Percentiles rank a stretch among this genome's conserved stretches.
phyloP scores from a whole-genome alignment of 2,797 vertebrate genomes.

The Labeo calbasu region DNA sequence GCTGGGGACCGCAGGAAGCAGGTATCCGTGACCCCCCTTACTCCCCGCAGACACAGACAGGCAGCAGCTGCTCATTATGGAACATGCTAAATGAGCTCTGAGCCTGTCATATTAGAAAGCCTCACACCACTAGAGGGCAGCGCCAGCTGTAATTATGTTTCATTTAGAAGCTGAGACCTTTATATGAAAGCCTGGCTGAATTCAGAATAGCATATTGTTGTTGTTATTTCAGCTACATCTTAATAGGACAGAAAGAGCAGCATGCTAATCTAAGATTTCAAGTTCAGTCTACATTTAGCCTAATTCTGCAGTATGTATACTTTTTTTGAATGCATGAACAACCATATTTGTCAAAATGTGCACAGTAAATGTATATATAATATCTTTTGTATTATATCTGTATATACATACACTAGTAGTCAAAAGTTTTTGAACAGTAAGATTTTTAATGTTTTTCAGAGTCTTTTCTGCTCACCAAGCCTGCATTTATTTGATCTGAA shows the following conservation, averaged over 20 bases:
- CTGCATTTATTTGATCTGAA: too few species aligned
- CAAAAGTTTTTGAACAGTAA: too few species aligned
- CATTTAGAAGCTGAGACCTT: not conserved
- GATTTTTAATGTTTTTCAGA: too few species aligned
- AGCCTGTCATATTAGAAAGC: not conserved
- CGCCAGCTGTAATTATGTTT: not conserved
- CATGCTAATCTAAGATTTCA: not conserved
- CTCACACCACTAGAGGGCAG: conserved; percentile 49
- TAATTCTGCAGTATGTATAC: not conserved
- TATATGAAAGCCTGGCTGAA: not conserved
- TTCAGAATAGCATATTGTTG: not conserved
- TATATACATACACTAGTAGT: too few species aligned
- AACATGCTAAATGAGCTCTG: conserved; percentile 19
- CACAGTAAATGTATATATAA: too few species aligned
- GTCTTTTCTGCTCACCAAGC: too few species aligned
- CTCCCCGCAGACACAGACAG: conserved; percentile 50
- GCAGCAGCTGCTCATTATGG: conserved; percentile 57
- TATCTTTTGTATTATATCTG: too few species aligned
- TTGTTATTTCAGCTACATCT: conserved; percentile 1
- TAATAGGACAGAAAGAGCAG: not conserved
- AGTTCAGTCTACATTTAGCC: not conserved
- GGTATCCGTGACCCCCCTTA: conserved; percentile 55
- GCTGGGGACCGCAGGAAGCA: conserved; percentile 63
- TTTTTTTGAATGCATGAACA: not conserved
- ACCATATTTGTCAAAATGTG: not conserved